These are phyloP conservation scores for Andrena chrysosceles DNA, from an alignment of 2,888 invertebrate species.

Conservation along the genomic window DNA sequence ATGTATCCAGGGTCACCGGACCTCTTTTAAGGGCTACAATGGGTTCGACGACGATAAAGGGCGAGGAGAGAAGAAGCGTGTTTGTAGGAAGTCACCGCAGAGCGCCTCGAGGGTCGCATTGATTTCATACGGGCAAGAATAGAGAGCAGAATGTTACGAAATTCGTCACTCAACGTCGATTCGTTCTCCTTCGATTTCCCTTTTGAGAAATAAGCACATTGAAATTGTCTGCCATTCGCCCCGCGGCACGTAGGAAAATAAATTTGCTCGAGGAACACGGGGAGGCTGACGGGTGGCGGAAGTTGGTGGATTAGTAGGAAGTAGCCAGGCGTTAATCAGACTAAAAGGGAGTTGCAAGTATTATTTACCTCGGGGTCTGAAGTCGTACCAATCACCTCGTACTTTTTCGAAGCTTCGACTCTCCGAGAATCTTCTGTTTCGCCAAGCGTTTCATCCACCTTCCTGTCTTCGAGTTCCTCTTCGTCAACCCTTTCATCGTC, in stretches of 20 bases:
- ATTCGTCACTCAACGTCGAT: neutral
- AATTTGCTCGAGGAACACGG: conserved; percentile 17
- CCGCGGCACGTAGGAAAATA: neutral
- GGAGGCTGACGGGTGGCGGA: neutral
- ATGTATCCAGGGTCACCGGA: neutral
- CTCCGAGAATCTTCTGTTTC: conserved; percentile 9
- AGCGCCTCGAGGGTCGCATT: neutral
- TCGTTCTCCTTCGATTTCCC: neutral
- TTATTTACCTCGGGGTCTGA: conserved; percentile 68
- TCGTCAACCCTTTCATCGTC: conserved; percentile 48
- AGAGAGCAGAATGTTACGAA: neutral
- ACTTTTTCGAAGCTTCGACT: conserved; percentile 57
- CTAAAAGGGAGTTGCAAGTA: conserved; percentile 34
- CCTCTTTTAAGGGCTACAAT: conserved; percentile 11
- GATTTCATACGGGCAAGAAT: neutral
- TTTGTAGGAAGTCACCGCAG: neutral
- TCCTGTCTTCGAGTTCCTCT: conserved; percentile 45
- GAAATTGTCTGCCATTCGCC: neutral
- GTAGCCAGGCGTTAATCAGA: conserved; percentile 23
- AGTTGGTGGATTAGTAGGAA: neutral
- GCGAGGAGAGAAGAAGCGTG: neutral
- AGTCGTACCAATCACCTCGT: conserved; percentile 77
- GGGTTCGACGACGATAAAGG: neutral
- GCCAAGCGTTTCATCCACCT: conserved; percentile 59
- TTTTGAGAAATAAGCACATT: neutral